These are phyloP conservation scores for Cylindroiulus punctatus DNA, from an alignment of 2,888 invertebrate genomes.

Conservation along the genomic window DNA sequence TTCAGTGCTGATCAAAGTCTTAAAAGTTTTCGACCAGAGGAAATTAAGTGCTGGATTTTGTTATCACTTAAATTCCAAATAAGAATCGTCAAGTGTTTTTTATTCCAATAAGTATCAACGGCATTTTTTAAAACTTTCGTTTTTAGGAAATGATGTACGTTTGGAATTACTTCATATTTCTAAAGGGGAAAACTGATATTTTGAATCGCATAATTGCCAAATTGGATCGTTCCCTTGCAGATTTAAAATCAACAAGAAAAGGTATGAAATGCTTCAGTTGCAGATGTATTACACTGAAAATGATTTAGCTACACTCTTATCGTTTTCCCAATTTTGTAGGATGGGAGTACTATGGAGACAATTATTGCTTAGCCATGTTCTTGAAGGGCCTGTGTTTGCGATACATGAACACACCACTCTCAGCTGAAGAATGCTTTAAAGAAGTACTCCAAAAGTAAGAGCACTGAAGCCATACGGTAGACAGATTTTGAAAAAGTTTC, in stretches of 20 bases:
- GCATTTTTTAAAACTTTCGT: too few relatives aligned
- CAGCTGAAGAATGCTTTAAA: constrained; percentile 80
- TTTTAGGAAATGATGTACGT: constrained; percentile 50
- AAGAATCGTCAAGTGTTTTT: neutral
- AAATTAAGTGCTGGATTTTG: neutral
- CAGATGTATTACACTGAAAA: too few relatives aligned
- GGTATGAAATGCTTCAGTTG: neutral
- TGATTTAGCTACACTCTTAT: neutral
- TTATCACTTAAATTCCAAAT: neutral
- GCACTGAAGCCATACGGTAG: neutral
- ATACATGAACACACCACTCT: constrained; percentile 79
- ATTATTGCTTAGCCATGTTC: constrained; percentile 78
- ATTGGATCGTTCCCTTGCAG: constrained; percentile 53
- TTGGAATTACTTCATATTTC: constrained; percentile 47
- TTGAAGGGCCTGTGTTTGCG: constrained; percentile 85
- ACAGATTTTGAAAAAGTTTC: neutral
- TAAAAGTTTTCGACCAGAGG: neutral
- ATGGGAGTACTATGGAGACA: constrained; percentile 72
- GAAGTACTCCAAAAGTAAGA: constrained; percentile 71
- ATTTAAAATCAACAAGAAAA: constrained; percentile 55
- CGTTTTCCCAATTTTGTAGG: constrained; percentile 52
- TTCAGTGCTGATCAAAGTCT: neutral
- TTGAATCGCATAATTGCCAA: constrained; percentile 50
- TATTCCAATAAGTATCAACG: too few relatives aligned
- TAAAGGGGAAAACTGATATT: neutral